Conservation (phyloP, 1,140 invertebrate genomes). For the Caenorhabditis remanei region DNA sequence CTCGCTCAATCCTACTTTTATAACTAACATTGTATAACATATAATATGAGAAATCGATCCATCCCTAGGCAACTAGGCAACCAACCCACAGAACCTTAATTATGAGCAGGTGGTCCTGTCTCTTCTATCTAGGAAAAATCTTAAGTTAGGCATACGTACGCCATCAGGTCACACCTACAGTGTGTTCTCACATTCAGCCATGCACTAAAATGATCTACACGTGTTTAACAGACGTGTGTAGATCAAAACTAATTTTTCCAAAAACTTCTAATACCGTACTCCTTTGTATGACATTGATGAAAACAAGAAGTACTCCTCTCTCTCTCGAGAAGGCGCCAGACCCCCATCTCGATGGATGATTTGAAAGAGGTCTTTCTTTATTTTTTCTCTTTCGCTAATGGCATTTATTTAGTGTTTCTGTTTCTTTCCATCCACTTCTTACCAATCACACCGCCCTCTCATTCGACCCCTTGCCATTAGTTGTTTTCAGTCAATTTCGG, state of each 20-base stretch:
- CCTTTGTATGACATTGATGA: conserved; percentile 53
- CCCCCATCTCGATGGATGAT: conserved; percentile 55
- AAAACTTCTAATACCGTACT: conserved; percentile 7
- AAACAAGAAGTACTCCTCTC: conserved; percentile 29
- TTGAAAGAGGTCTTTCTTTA: conserved; percentile 42
- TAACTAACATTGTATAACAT: no score
- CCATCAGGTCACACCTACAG: no score
- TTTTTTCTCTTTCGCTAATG: conserved; percentile 44
- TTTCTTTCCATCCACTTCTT: conserved; percentile 39
- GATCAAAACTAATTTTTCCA: neutral
- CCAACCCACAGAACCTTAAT: no score
- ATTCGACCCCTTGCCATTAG: conserved; percentile 27
- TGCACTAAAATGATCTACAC: neutral
- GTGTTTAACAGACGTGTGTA: neutral
- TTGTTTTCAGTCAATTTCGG: conserved; percentile 55
- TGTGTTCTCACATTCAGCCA: no score
- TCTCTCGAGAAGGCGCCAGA: conserved; percentile 10
- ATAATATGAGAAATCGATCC: no score
- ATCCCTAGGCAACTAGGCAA: no score
- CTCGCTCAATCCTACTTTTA: no score
- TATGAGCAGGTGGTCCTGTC: no score
- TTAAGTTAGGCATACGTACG: no score
- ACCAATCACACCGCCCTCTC: conserved; percentile 36
- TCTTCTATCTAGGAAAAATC: no score
- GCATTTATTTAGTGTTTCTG: conserved; percentile 56